Evolutionary conservation across 2,797 vertebrate species (phyloP).

Genomic region (Molothrus ater): DNA sequence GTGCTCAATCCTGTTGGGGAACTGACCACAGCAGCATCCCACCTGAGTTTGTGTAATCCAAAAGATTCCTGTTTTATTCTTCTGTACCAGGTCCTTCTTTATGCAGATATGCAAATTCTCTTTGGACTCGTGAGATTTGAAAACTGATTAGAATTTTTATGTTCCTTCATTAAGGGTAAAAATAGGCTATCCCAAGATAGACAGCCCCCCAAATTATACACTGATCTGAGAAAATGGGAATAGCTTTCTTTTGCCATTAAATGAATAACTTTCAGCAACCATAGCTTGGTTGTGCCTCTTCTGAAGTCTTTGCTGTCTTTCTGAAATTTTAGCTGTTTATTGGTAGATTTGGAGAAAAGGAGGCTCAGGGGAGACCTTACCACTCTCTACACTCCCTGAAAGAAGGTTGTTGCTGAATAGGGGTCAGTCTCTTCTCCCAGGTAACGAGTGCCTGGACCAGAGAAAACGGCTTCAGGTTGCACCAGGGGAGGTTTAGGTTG

Average conservation of each 20-base stretch:
- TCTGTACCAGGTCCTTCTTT: background rate
- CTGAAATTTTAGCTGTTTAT: background rate
- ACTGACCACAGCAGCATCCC: conserved; percentile 5
- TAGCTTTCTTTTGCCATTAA: background rate
- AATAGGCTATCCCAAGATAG: conserved; percentile 24
- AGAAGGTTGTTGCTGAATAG: background rate
- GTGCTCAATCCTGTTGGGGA: background rate
- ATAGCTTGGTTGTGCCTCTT: background rate
- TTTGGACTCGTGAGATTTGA: background rate
- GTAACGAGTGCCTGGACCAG: background rate
- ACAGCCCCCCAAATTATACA: background rate
- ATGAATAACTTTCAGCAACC: background rate
- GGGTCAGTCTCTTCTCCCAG: background rate
- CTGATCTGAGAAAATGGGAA: background rate
- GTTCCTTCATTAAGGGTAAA: background rate
- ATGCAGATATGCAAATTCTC: conserved; percentile 57
- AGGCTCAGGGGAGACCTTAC: background rate
- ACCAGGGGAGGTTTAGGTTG: background rate
- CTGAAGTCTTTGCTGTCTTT: background rate
- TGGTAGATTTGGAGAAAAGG: background rate
- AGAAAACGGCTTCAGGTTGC: background rate
- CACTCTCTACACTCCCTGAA: background rate
- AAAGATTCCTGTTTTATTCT: background rate
- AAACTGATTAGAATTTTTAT: conserved; percentile 52
- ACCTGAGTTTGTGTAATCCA: background rate